Evolutionary conservation across 1,140 invertebrate genomes (phyloP), one percentile per base, ranked within the genome.

Genomic region (Parapsyche elsis): DNA sequence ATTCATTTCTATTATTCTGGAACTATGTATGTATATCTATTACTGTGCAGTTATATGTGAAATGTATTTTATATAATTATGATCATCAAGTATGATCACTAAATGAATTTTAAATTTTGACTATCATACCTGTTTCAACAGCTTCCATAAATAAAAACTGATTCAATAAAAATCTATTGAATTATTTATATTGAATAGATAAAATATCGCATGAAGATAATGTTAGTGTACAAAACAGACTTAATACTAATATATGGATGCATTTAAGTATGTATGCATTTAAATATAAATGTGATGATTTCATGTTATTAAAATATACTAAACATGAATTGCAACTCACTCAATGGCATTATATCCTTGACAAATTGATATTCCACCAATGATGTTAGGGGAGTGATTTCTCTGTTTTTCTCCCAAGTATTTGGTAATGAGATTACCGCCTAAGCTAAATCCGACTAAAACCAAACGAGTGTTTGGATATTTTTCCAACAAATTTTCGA

Each of bases 301-400:
- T 0, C 4, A 38, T 73, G 12, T 73, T 12, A 38, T 73, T 44
- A 73, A 19, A 73, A 23, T 12, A 67, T 26, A 53, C 49, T 61
- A 21, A n/a, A 26, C 14, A 67, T 79, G 78, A 64, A 80, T 44
- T 70, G 21, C 78, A 79, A 91, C 92, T 92, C 90, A 97, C 96
- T 94, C 92, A 49, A 94, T 92, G 59, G 95, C 95, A 88, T 95
- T 95, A 86, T 97, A 98, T 80, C 96, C 96, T 89, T 98, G 96
- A 85, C 96, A 97, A 84, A 97, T 94, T 9, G 95, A 97, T 83
- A 98, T 93, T 5, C 93, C 96, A 73, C 95, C 95, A 80, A 97
- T 93, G 38, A 98, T 93, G 84, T 93, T 93, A 9, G 86, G 81
- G 19, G 94, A 90, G 82, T 91, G 91, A 64, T 90, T 90, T 79